phyloP scores from a whole-genome alignment of 1,140 invertebrate genomes.

The Leptinotarsa defecta region DNA sequence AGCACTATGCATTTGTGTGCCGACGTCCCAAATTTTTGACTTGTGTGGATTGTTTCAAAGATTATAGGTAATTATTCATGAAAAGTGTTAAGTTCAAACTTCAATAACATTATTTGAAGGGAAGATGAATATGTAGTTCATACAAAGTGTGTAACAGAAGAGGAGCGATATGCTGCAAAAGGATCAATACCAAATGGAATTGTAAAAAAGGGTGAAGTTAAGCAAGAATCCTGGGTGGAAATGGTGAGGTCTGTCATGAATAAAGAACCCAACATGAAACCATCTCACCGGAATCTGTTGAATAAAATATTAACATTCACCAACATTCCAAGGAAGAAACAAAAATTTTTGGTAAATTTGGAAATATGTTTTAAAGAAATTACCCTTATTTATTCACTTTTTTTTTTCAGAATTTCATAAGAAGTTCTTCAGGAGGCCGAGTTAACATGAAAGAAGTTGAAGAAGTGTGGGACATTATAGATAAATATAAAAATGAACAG shows the following conservation, averaged over 20 bases:
- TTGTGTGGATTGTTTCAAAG: constrained; percentile 91
- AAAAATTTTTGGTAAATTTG: constrained; percentile 72
- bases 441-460: constrained; percentile 63
- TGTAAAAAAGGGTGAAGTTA: constrained; percentile 85
- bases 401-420: constrained; percentile 67
- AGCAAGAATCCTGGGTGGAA: constrained; percentile 88
- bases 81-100: neutral
- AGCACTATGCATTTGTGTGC: constrained; percentile 75
- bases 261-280: constrained; percentile 62
- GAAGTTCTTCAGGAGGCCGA: constrained; percentile 63
- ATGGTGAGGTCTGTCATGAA: constrained; percentile 77
- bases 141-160: constrained; percentile 90
- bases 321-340: constrained; percentile 91
- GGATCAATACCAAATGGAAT: constrained; percentile 73
- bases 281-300: constrained; percentile 67
- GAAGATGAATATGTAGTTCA: constrained; percentile 81
- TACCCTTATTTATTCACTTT: constrained; percentile 8
- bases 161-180: constrained; percentile 86
- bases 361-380: neutral
- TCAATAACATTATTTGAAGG: constrained; percentile 58
- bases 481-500: constrained; percentile 61
- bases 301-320: constrained; percentile 73
- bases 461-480: constrained; percentile 72
- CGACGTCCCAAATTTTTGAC: constrained; percentile 65
- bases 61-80: constrained; percentile 70